Conservation (phyloP, 2,797 vertebrate genomes). For the Monodelphis domestica region DNA sequence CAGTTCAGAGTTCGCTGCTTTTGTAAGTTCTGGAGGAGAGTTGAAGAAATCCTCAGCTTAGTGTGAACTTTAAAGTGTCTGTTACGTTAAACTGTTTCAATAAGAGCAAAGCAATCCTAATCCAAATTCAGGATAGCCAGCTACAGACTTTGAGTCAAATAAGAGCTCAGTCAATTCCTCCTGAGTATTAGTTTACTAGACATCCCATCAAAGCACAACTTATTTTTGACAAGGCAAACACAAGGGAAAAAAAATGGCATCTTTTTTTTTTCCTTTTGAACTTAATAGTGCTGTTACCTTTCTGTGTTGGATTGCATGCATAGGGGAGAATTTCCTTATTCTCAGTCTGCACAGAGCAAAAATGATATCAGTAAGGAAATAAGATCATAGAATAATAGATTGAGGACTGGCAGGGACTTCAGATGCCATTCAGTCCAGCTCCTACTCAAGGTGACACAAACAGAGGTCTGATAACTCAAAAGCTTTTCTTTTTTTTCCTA, state of each 20-base stretch:
- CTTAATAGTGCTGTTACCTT: constrained; percentile 42
- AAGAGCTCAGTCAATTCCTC: not conserved
- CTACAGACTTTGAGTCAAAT: not conserved
- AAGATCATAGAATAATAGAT: not conserved
- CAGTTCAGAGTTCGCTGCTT: not conserved
- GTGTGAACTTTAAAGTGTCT: constrained; percentile 26
- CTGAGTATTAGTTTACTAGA: constrained; percentile 52
- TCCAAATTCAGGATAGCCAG: constrained; percentile 25
- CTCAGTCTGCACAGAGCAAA: not conserved
- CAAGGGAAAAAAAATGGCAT: constrained; percentile 44
- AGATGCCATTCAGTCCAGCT: not conserved
- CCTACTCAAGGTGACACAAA: not conserved
- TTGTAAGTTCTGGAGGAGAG: constrained; percentile 29
- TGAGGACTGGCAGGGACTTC: not conserved
- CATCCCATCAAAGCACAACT: constrained; percentile 31
- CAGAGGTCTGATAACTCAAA: too few species aligned
- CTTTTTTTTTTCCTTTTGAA: constrained; percentile 42
- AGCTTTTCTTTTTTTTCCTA: too few species aligned
- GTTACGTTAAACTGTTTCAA: constrained; percentile 27
- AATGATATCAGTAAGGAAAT: constrained; percentile 1
- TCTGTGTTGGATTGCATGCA: constrained; percentile 27
- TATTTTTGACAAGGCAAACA: constrained; percentile 67
- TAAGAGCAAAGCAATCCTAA: not conserved
- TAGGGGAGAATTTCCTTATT: constrained; percentile 22
- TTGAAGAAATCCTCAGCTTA: constrained; percentile 31